Conservation (phyloP, 2,888 invertebrate species). For the Labia minor region DNA sequence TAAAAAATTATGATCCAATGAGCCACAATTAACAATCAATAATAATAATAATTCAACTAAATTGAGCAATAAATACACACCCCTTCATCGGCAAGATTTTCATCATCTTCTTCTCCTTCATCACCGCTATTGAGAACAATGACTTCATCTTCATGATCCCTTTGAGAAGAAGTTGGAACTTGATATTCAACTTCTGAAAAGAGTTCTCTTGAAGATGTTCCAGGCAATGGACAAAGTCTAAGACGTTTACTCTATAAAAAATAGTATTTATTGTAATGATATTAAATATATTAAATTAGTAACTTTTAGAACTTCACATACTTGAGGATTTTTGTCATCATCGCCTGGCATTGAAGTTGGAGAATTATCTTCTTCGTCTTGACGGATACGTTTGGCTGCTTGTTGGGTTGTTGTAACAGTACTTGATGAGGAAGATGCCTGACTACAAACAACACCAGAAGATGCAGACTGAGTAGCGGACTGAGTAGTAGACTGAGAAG, state of each 20-base stretch:
- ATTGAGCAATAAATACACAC: too few relatives aligned
- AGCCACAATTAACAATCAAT: too few relatives aligned
- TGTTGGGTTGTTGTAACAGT: slow-evolving; percentile 58
- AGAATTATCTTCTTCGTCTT: slow-evolving; percentile 44
- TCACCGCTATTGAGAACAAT: slow-evolving; percentile 71
- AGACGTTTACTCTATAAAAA: slow-evolving; percentile 27
- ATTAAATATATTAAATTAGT: not conserved
- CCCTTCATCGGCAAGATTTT: slow-evolving; percentile 43
- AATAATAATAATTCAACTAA: too few relatives aligned
- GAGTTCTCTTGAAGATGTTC: slow-evolving; percentile 22
- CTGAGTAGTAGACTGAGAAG: slow-evolving; percentile 34
- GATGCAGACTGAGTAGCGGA: slow-evolving; percentile 28
- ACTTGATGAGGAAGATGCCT: slow-evolving; percentile 34
- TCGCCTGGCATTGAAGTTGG: slow-evolving; percentile 27
- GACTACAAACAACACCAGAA: slow-evolving; percentile 29
- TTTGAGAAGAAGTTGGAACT: slow-evolving; percentile 76
- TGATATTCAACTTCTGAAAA: slow-evolving; percentile 57
- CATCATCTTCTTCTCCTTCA: slow-evolving; percentile 46
- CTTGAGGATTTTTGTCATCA: slow-evolving; percentile 31
- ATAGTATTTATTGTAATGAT: not conserved
- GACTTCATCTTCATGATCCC: slow-evolving; percentile 73
- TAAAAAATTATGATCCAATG: not conserved
- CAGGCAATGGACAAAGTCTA: slow-evolving; percentile 23
- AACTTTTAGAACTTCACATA: slow-evolving; percentile 21
- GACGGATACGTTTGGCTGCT: slow-evolving; percentile 49